Conservation (phyloP, 2,797 vertebrate species). For the Zenarchopterus dispar region DNA sequence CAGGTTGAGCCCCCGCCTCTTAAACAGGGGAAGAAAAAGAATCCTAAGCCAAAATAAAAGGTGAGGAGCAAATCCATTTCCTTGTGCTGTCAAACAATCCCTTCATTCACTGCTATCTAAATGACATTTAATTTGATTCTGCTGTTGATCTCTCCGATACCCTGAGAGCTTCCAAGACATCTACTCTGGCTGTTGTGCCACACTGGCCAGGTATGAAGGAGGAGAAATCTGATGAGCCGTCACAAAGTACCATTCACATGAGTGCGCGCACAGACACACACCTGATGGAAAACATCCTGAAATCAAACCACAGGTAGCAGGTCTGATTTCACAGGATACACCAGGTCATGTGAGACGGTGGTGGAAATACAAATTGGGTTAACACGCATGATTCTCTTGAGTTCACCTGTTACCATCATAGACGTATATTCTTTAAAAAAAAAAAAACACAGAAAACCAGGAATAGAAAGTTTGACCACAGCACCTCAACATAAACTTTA, state of each 20-base stretch:
- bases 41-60: constrained; percentile 83
- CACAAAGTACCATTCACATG: constrained; percentile 66
- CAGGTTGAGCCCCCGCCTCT: constrained; percentile 78
- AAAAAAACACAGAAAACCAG: neutral
- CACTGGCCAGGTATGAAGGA: constrained; percentile 74
- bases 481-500: neutral
- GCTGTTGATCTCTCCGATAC: constrained; percentile 83
- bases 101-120: constrained; percentile 83
- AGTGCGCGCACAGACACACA: constrained; percentile 32
- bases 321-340: constrained; percentile 80
- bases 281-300: constrained; percentile 83
- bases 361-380: constrained; percentile 79
- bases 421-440: constrained; percentile 5
- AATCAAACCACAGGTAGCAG: constrained; percentile 81
- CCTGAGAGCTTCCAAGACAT: constrained; percentile 82
- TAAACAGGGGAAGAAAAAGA: constrained; percentile 79
- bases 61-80: constrained; percentile 83
- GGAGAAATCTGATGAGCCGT: constrained; percentile 78
- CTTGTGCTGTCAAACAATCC: constrained; percentile 84
- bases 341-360: constrained; percentile 79
- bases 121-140: constrained; percentile 89
- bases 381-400: constrained; percentile 50
- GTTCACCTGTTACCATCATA: constrained; percentile 21
- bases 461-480: neutral
- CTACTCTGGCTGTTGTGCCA: constrained; percentile 73